Evolutionary conservation across 2,888 invertebrate genomes (phyloP).

Genomic region (Synergus umbraculus): DNA sequence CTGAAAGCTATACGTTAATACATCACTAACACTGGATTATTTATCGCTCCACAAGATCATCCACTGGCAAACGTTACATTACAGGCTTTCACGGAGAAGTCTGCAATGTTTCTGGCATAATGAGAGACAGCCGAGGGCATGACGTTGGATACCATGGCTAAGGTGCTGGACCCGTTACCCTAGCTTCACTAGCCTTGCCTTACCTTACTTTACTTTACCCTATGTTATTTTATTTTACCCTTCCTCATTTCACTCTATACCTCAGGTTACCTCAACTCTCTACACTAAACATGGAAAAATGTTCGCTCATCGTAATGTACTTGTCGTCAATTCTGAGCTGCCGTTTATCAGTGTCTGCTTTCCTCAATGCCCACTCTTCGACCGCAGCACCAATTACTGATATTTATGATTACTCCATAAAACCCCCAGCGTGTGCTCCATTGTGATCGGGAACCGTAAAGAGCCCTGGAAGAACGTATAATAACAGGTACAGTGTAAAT

Average conservation of each 20-base stretch:
- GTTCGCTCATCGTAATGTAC: slow-evolving; percentile 22
- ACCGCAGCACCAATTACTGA: slow-evolving; percentile 45
- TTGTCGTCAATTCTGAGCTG: slow-evolving; percentile 42
- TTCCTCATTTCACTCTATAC: not conserved
- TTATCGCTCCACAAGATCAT: slow-evolving; percentile 27
- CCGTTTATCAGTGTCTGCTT: slow-evolving; percentile 46
- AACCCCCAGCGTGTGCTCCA: slow-evolving; percentile 46
- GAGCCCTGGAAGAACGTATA: slow-evolving; percentile 47
- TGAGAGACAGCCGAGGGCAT: slow-evolving; percentile 59
- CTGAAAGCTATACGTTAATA: not conserved
- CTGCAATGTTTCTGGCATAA: slow-evolving; percentile 60
- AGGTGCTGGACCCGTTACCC: slow-evolving; percentile 26
- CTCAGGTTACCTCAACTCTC: not conserved
- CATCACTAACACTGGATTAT: slow-evolving; percentile 30
- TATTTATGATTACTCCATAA: slow-evolving; percentile 52
- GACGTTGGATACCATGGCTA: slow-evolving; percentile 40
- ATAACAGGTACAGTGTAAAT: slow-evolving; percentile 46
- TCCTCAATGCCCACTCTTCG: slow-evolving; percentile 29
- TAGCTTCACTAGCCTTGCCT: not conserved
- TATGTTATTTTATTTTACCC: not conserved
- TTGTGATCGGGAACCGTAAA: slow-evolving; percentile 46
- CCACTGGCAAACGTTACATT: not conserved
- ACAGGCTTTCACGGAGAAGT: slow-evolving; percentile 53
- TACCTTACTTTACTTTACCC: slow-evolving; percentile 5
- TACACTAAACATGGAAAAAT: not conserved